A percentile compares a stretch with the other conserved stretches of the same genome.
Evolutionary conservation across 2,797 vertebrate genomes (phyloP).

Genomic region (Coregonus suidteri): DNA sequence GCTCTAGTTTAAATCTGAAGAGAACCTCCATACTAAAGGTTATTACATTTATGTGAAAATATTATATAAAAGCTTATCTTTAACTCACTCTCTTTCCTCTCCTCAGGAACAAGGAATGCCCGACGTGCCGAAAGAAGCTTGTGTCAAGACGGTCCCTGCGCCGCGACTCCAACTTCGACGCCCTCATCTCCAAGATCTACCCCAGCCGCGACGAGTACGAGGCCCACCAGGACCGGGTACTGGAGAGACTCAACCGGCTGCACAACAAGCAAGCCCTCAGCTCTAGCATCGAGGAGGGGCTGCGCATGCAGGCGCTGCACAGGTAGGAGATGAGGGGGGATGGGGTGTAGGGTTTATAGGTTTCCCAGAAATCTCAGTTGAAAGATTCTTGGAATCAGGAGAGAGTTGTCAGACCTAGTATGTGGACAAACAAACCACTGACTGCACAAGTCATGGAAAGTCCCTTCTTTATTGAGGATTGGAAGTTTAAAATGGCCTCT

Average conservation of each 20-base stretch:
- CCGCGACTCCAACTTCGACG: constrained; percentile 90
- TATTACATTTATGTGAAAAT: not conserved
- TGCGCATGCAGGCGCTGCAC: constrained; percentile 89
- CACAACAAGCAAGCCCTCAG: constrained; percentile 90
- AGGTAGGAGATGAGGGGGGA: constrained; percentile 61
- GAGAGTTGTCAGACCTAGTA: not conserved
- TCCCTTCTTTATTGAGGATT: not conserved
- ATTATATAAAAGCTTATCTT: not conserved
- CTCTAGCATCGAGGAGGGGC: constrained; percentile 90
- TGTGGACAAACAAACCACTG: not conserved
- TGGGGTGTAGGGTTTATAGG: not conserved
- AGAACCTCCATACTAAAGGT: not conserved
- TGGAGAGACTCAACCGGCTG: constrained; percentile 86
- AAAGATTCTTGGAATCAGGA: not conserved
- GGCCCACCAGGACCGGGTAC: constrained; percentile 86
- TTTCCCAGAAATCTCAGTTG: not conserved
- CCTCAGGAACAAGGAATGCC: constrained; percentile 89
- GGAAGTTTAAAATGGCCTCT: not conserved
- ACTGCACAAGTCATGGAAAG: not conserved
- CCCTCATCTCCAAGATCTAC: constrained; percentile 91
- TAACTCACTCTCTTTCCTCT: not conserved
- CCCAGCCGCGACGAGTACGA: constrained; percentile 91
- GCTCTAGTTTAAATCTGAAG: not conserved
- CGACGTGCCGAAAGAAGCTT: constrained; percentile 90
- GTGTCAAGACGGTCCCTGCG: constrained; percentile 89